Conservation (phyloP, 2,113 vertebrate species). For the Sylvilagus bachmani region DNA sequence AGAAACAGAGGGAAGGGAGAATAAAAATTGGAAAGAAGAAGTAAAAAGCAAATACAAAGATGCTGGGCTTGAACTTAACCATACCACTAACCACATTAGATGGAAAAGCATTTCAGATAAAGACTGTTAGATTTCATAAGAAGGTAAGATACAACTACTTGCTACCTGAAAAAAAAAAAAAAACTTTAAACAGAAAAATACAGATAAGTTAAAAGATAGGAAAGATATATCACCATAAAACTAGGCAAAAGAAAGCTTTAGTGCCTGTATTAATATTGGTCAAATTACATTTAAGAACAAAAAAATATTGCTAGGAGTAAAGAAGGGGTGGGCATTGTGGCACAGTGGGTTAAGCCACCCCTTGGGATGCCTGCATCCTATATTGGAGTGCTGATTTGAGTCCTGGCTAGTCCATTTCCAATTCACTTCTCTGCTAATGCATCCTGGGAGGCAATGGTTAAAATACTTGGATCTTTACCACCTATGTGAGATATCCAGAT, state of each 20-base stretch:
- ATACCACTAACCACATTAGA: background rate
- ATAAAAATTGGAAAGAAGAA: background rate
- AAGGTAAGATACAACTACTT: background rate
- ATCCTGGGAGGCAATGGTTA: too few species aligned
- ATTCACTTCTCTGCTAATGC: too few species aligned
- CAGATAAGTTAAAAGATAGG: conserved; percentile 9
- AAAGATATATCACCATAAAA: background rate
- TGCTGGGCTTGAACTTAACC: background rate
- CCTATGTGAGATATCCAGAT: too few species aligned
- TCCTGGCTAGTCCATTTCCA: too few species aligned
- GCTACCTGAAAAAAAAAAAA: background rate
- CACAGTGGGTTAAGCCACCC: too few species aligned
- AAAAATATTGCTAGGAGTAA: background rate
- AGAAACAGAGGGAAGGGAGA: background rate
- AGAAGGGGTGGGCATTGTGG: background rate
- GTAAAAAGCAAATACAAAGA: background rate
- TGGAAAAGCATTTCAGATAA: conserved; percentile 5
- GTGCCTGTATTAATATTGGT: background rate
- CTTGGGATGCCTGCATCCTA: too few species aligned
- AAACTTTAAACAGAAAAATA: conserved; percentile 12
- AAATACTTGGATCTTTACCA: too few species aligned
- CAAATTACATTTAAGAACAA: conserved; percentile 38
- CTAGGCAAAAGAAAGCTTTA: background rate
- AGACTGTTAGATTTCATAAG: background rate
- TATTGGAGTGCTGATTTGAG: too few species aligned